phyloP scores from a whole-genome alignment of 2,797 vertebrate species.

The Chromis chromis region DNA sequence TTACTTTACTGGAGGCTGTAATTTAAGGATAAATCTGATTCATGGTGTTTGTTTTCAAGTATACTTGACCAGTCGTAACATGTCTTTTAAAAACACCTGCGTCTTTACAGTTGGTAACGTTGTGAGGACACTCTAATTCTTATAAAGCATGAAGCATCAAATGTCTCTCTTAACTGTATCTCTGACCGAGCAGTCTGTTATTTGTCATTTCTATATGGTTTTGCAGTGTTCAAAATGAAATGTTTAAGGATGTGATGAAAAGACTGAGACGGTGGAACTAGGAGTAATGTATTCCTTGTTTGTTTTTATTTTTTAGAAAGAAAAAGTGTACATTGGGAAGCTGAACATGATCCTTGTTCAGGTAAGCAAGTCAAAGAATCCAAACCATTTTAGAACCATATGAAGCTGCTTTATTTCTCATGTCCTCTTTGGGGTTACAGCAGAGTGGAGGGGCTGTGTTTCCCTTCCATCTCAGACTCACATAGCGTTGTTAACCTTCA shows the following conservation, averaged over 20 bases:
- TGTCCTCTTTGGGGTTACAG: neutral
- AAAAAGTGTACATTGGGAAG: constrained; percentile 99
- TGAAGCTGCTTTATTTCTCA: neutral
- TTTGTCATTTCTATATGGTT: neutral
- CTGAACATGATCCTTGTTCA: constrained; percentile 99
- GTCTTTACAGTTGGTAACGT: neutral
- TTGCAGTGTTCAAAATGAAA: neutral
- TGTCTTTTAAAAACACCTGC: neutral
- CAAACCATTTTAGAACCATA: neutral
- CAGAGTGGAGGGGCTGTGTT: neutral
- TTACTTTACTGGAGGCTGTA: constrained; percentile 3
- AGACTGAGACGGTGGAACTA: neutral
- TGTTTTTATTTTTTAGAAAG: constrained; percentile 87
- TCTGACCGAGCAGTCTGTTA: neutral
- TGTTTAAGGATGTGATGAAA: constrained; percentile 18
- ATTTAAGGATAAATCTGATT: constrained; percentile 15
- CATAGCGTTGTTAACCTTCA: neutral
- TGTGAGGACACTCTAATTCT: neutral
- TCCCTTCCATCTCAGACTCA: neutral
- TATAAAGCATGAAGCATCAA: neutral
- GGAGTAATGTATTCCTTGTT: neutral
- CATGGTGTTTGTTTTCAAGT: constrained; percentile 7
- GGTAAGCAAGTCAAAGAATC: constrained; percentile 79
- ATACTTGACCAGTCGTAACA: neutral
- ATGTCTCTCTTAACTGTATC: neutral